Evolutionary conservation across 2,888 invertebrate genomes (phyloP).

Genomic region (Drosophila borealis): DNA sequence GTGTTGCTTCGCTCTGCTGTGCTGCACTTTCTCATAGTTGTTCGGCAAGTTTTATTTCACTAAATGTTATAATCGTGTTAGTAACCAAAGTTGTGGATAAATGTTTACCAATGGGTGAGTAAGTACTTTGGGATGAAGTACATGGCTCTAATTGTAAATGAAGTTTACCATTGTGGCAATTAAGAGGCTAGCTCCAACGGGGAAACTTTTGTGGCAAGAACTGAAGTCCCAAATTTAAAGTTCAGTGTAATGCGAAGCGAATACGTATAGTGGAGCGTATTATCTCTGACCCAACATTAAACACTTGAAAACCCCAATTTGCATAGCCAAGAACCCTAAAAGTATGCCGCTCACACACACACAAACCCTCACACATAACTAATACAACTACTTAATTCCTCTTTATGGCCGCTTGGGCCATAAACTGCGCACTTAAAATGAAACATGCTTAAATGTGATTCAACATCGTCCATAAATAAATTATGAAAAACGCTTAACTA

Average conservation of each 20-base stretch:
- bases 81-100: conserved; percentile 72
- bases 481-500: conserved; percentile 81
- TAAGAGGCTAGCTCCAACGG: conserved; percentile 23
- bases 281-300: conserved; percentile 40
- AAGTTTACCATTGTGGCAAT: conserved; percentile 70
- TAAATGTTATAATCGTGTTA: conserved; percentile 75
- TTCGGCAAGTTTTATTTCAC: conserved; percentile 63
- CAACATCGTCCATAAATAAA: conserved; percentile 76
- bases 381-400: conserved; percentile 69
- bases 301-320: conserved; percentile 61
- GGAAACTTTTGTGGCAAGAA: conserved; percentile 18
- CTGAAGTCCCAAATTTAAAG: conserved; percentile 14
- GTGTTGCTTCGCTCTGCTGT: conserved; percentile 6
- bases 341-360: conserved; percentile 50
- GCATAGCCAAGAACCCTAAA: conserved; percentile 52
- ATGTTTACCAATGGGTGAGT: conserved; percentile 74
- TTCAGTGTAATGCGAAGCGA: background rate
- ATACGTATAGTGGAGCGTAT: conserved; percentile 8
- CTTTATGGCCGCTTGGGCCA: conserved; percentile 73
- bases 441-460: conserved; percentile 77
- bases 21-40: conserved; percentile 51
- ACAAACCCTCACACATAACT: conserved; percentile 12
- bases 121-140: conserved; percentile 55
- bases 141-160: conserved; percentile 75
- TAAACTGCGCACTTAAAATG: conserved; percentile 79